A percentile compares a stretch with the other conserved stretches of the same genome.
Conservation (phyloP, 1,140 invertebrate genomes). For the Hycleus phaleratus region DNA sequence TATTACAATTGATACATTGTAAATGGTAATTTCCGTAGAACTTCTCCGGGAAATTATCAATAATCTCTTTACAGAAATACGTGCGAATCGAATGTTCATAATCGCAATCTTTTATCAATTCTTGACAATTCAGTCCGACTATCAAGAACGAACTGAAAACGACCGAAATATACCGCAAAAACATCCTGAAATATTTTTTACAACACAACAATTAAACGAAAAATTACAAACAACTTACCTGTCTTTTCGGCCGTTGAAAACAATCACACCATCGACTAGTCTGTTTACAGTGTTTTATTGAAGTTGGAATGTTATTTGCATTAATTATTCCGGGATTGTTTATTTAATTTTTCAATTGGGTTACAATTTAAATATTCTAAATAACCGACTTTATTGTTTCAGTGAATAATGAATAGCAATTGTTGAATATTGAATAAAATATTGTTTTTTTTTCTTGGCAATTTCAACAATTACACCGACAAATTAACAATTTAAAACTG, state of each 20-base stretch:
- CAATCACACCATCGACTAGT: neutral
- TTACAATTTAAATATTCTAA: constrained; percentile 8
- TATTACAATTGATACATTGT: constrained; percentile 26
- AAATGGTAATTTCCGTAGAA: constrained; percentile 32
- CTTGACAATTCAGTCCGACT: neutral
- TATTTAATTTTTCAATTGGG: constrained; percentile 9
- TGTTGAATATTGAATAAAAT: too few species aligned
- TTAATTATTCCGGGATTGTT: constrained; percentile 4
- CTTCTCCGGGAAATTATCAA: constrained; percentile 25
- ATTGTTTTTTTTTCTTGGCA: too few species aligned
- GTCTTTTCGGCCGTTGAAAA: neutral
- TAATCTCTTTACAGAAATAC: constrained; percentile 29
- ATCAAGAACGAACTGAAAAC: neutral
- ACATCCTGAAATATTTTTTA: constrained; percentile 1
- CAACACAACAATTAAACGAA: neutral
- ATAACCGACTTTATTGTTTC: neutral
- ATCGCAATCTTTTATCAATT: neutral
- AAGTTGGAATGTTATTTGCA: neutral
- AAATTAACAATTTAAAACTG: too few species aligned
- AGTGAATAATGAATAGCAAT: too few species aligned
- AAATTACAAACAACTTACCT: neutral
- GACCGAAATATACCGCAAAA: too few species aligned
- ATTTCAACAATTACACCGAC: too few species aligned
- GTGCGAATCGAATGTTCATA: constrained; percentile 15
- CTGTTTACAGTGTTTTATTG: neutral